Evolutionary conservation across 2,113 vertebrate species (phyloP).

Genomic region (Tetrax tetrax): DNA sequence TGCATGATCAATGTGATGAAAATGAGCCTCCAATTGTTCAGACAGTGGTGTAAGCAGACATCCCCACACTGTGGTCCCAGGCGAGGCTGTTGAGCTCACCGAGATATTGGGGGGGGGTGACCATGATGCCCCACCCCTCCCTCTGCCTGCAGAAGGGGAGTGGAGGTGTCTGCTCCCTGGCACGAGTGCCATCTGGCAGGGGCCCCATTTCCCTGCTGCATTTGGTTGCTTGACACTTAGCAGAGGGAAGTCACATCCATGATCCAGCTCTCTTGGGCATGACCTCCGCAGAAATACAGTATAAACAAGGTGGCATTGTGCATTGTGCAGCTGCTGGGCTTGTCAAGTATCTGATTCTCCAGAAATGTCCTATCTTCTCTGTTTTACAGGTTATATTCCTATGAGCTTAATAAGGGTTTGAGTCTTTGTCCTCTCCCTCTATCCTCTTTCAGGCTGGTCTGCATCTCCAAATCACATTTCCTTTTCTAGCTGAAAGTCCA

Average conservation of each 20-base stretch:
- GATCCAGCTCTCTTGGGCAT: neutral
- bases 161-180: neutral
- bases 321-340: neutral
- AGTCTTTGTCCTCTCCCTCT: neutral
- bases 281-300: neutral
- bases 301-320: neutral
- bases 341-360: neutral
- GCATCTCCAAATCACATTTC: neutral
- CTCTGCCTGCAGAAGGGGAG: neutral
- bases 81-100: neutral
- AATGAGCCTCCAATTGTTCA: neutral
- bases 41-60: neutral
- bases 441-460: neutral
- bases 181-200: fast-evolving
- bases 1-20: neutral
- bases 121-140: neutral
- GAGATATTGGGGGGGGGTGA: fast-evolving
- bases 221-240: neutral
- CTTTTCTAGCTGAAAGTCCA: neutral
- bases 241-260: neutral
- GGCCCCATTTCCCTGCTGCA: fast-evolving
- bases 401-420: neutral
- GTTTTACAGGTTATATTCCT: neutral
- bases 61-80: neutral
- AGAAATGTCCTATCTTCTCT: neutral